Evolutionary conservation across 2,888 invertebrate species (phyloP), one percentile per base, ranked within the genome.

Genomic region (Acanthosepion lycidas): DNA sequence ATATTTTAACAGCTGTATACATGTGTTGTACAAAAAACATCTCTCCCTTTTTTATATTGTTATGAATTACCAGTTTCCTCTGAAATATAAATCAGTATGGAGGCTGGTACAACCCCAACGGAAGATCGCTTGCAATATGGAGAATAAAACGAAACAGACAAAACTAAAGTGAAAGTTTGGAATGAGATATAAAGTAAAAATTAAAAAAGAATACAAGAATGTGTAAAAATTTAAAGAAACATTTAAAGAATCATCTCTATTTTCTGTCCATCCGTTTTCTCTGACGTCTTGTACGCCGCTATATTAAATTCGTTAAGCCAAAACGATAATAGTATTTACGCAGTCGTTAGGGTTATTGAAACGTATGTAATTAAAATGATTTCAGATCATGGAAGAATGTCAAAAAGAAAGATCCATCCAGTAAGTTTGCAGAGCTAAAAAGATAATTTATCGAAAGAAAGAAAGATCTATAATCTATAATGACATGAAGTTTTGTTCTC

Each of bases 1-100:
- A 78, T 78, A 78, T 78, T 78, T 78, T 78, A 78, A 78, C 78
- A 78, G 78, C 78, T 78, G 78, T 78, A 78, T 78, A 78, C 78
- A 78, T 78, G n/a, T 78, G 78, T 78, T 78, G n/a, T 33, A 15
- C 78, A 78, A 78, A 78, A n/a, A n/a, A 78, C 9, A 3, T n/a
- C 15, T 33, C 33, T 78, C 1, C 15, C 33, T 78, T n/a, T n/a
- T 3, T 78, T 33, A 33, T 33, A n/a, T 12, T 78, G n/a, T 78
- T 78, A 78, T 33, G 78, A 78, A 78, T n/a, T 78, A 18, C n/a
- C 78, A n/a, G 78, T n/a, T 78, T 78, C 78, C n/a, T 78, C 33
- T 78, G n/a, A n/a, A n/a, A 78, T n/a, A 78, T 78, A 78, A 78
- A 78, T 78, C 78, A 78, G n/a, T n/a, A 12, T n/a, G 78, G n/a